phyloP scores from a whole-genome alignment of 1,140 invertebrate genomes.

The Mya arenaria region DNA sequence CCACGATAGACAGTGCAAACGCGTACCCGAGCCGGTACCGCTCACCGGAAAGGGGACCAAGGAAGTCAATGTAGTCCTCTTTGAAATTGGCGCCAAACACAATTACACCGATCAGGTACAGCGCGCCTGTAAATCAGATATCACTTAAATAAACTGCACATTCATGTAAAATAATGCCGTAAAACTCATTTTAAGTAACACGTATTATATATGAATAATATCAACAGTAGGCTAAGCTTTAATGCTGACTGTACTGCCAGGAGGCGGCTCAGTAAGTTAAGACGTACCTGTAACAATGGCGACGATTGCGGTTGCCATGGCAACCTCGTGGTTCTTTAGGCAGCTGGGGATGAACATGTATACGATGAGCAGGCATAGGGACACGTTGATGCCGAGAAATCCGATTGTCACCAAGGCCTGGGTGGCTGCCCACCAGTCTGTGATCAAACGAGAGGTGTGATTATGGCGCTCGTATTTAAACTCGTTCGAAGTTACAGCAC shows the following conservation, averaged over 20 bases:
- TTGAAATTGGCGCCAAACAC: slow-evolving; percentile 43
- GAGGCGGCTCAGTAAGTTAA: background rate
- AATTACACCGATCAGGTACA: slow-evolving; percentile 49
- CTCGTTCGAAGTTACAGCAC: too few relatives aligned
- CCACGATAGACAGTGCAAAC: slow-evolving; percentile 42
- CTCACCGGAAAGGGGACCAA: background rate
- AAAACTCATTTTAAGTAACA: background rate
- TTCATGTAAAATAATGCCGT: background rate
- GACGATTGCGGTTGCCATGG: slow-evolving; percentile 32
- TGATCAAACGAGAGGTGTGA: too few relatives aligned
- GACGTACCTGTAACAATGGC: slow-evolving; percentile 42
- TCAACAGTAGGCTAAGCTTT: background rate
- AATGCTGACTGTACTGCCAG: background rate
- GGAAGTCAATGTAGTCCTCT: slow-evolving; percentile 19
- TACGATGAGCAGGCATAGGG: slow-evolving; percentile 16
- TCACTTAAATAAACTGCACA: background rate
- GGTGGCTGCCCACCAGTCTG: slow-evolving; percentile 44
- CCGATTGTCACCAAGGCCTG: slow-evolving; percentile 50
- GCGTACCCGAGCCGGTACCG: slow-evolving; percentile 26
- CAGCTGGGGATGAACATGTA: slow-evolving; percentile 45
- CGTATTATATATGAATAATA: background rate
- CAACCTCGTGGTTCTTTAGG: slow-evolving; percentile 40
- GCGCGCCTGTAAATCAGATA: slow-evolving; percentile 11
- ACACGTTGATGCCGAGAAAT: slow-evolving; percentile 45
- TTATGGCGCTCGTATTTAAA: too few relatives aligned